Evolutionary conservation across 2,888 invertebrate genomes (phyloP), one percentile per base, ranked within the genome.

Genomic region (Volucella inflata): DNA sequence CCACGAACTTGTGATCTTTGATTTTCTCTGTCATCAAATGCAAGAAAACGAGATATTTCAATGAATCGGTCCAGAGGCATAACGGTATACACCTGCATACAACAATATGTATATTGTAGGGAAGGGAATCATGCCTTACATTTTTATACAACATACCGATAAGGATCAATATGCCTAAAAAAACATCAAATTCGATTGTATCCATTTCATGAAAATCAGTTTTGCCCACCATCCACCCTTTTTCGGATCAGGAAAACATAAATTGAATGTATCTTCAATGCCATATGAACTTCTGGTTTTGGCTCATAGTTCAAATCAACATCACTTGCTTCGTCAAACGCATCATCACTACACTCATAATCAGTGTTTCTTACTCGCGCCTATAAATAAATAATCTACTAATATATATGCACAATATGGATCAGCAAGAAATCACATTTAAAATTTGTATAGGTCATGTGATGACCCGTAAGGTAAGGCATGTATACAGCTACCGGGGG

Each of bases 21-120:
- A 36, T 40, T 36, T 11, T 57, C 57, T 36, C 57, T 57, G 12
- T 57, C 57, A 57, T 57, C 57, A 11, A 57, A 36, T 40, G 57
- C n/a, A 57, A 57, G 21, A n/a, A 57, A 38, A 46, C 62, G 62
- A 62, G 14, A 62, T 46, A 44, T 62, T 62, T 40, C 21, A 46
- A 30, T 16, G 46, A 62, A 2, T 53, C 53, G 53, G 12, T 53
- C 53, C 53, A 53, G 4, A 30, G 36, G 30, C 53, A 30, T 53
- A 53, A 53, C 53, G 53, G 53, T 53, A 53, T 8, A 53, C 53
- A 30, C 30, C 30, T 53, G 30, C 53, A 53, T 36, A 30, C 53
- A 30, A 53, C 12, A n/a, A n/a, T n/a, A 30, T 30, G 30, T 30
- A 30, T 53, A n/a, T 53, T 51, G 21, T 50, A 17, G 10, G 12